Evolutionary conservation across 1,140 invertebrate species (phyloP).

Genomic region (Scaptomyza pallida): DNA sequence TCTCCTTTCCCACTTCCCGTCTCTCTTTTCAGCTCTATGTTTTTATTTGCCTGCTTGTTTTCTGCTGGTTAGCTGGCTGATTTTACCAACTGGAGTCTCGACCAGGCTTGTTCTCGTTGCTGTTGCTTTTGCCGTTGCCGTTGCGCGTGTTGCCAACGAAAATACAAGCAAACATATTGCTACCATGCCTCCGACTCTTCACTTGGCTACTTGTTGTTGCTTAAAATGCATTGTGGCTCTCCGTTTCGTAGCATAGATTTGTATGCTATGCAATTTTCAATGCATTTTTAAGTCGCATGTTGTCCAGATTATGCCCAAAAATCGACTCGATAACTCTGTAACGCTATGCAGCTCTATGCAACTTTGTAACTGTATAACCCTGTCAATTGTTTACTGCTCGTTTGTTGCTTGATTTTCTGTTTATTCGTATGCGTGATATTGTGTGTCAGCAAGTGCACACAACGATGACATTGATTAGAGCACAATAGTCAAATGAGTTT

Average conservation of each 20-base stretch:
- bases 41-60: conserved; percentile 80
- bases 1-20: background rate
- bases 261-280: conserved; percentile 26
- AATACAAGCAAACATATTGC: conserved; percentile 72
- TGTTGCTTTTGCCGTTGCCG: conserved; percentile 12
- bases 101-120: conserved; percentile 11
- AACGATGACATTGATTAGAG: background rate
- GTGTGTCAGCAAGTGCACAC: background rate
- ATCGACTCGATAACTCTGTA: background rate
- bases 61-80: conserved; percentile 78
- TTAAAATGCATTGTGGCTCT: conserved; percentile 65
- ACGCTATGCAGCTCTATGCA: background rate
- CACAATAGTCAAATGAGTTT: background rate
- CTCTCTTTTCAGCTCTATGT: conserved; percentile 30
- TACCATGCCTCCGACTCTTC: conserved; percentile 32
- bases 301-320: conserved; percentile 8
- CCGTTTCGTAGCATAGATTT: conserved; percentile 17
- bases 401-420: too few relatives aligned
- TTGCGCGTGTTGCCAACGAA: conserved; percentile 61
- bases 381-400: background rate
- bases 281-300: conserved; percentile 41
- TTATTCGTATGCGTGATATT: conserved; percentile 33
- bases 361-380: background rate
- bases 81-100: conserved; percentile 56
- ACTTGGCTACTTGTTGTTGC: conserved; percentile 62